Conservation (phyloP, 2,113 vertebrate genomes). For the Cyprinodon variegatus region DNA sequence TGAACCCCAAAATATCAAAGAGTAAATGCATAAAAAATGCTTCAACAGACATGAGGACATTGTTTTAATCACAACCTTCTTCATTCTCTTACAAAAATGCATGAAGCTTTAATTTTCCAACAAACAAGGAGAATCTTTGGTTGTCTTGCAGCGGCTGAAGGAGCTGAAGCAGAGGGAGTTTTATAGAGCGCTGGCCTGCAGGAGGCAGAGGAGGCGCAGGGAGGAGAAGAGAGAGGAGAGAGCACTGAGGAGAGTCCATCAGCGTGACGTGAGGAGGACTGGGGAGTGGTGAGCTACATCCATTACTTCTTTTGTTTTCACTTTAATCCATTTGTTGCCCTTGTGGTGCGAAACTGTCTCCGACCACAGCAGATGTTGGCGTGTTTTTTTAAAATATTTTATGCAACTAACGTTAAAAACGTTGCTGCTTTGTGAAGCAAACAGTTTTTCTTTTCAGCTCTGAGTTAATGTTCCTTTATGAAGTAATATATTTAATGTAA, state of each 20-base stretch:
- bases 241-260: slow-evolving; percentile 85
- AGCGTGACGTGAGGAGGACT: slow-evolving; percentile 75
- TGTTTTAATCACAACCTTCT: slow-evolving; percentile 4
- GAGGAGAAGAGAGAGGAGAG: slow-evolving; percentile 89
- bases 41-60: not conserved
- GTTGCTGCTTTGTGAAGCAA: not conserved
- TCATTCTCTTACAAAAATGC: slow-evolving; percentile 2
- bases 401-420: not conserved
- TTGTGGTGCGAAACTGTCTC: not conserved
- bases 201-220: slow-evolving; percentile 87
- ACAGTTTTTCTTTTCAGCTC: not conserved
- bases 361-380: not conserved
- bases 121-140: not conserved
- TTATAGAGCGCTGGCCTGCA: slow-evolving; percentile 88
- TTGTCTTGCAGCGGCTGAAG: slow-evolving; percentile 86
- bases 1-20: not conserved
- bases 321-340: slow-evolving; percentile 1
- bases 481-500: not conserved
- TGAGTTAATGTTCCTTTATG: not conserved
- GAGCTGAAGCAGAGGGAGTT: slow-evolving; percentile 95
- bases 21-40: not conserved
- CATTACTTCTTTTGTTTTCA: not conserved
- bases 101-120: not conserved
- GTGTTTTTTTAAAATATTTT: not conserved
- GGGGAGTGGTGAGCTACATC: slow-evolving; percentile 56